Conservation (phyloP, 2,113 vertebrate species). For the Porphyrio hochstetteri region DNA sequence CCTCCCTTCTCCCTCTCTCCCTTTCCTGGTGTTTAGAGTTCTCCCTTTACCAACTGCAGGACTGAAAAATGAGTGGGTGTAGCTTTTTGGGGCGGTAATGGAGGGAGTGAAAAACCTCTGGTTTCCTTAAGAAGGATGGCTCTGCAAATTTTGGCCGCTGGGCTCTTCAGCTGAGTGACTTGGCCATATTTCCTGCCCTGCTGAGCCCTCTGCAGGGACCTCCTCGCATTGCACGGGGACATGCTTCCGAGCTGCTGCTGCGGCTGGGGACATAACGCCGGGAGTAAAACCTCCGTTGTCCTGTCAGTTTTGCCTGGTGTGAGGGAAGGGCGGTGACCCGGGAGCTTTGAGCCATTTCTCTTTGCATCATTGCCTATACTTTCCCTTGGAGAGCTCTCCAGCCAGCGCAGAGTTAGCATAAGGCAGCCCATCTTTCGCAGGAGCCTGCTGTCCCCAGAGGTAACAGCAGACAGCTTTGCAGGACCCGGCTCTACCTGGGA, state of each 20-base stretch:
- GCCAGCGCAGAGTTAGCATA: neutral
- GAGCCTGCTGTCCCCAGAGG: neutral
- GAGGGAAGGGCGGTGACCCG: neutral
- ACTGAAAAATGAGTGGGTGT: neutral
- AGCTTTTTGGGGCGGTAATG: neutral
- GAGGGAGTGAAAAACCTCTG: neutral
- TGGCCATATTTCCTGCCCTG: neutral
- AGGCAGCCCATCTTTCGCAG: neutral
- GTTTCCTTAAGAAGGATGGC: neutral
- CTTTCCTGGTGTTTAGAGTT: neutral
- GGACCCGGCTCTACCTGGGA: neutral
- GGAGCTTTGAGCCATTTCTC: neutral
- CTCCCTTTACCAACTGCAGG: neutral
- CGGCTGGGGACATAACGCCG: accelerated
- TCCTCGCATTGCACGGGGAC: neutral
- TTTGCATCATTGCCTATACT: neutral
- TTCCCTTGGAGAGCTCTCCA: neutral
- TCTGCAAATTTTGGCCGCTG: neutral
- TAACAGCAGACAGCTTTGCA: neutral
- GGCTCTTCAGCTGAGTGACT: neutral
- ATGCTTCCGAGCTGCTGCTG: neutral
- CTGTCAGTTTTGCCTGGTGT: neutral
- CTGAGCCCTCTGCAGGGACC: conserved; percentile 53
- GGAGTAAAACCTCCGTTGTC: neutral
- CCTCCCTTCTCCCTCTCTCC: neutral